Percentiles rank a stretch among this genome's conserved stretches.
phyloP scores from a whole-genome alignment of 2,797 vertebrate genomes.

The Brachyrhaphis roseni region DNA sequence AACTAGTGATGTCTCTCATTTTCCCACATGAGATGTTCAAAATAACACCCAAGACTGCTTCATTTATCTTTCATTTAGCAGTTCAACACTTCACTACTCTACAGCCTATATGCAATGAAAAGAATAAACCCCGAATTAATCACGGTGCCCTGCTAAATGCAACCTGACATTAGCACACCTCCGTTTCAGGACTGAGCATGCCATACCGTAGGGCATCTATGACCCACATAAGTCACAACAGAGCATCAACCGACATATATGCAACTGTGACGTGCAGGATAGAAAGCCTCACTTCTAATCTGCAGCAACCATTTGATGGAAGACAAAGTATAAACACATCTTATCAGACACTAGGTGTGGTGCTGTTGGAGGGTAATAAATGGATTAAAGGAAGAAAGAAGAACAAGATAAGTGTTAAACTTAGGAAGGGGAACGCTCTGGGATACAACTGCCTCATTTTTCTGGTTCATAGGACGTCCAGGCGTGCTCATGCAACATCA shows the following conservation, averaged over 20 bases:
- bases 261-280: conserved; percentile 39
- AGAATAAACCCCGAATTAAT: conserved; percentile 59
- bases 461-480: conserved; percentile 33
- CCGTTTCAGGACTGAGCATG: conserved; percentile 59
- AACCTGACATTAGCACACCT: conserved; percentile 72
- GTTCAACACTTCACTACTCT: conserved; percentile 41
- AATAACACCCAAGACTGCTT: conserved; percentile 34
- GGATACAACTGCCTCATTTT: conserved; percentile 53
- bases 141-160: conserved; percentile 51
- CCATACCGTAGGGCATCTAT: conserved; percentile 64
- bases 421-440: conserved; percentile 46
- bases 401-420: conserved; percentile 31
- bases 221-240: conserved; percentile 72
- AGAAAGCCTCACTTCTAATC: conserved; percentile 19
- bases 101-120: conserved; percentile 44
- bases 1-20: conserved; percentile 31
- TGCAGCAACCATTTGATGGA: not conserved
- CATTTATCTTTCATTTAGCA: conserved; percentile 41
- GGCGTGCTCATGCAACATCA: conserved; percentile 8
- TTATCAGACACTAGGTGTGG: not conserved
- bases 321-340: not conserved
- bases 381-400: conserved; percentile 16
- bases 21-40: conserved; percentile 34
- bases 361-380: not conserved
- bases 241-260: conserved; percentile 43